phyloP scores from a whole-genome alignment of 2,113 vertebrate genomes.

The Rhizomys pruinosus region DNA sequence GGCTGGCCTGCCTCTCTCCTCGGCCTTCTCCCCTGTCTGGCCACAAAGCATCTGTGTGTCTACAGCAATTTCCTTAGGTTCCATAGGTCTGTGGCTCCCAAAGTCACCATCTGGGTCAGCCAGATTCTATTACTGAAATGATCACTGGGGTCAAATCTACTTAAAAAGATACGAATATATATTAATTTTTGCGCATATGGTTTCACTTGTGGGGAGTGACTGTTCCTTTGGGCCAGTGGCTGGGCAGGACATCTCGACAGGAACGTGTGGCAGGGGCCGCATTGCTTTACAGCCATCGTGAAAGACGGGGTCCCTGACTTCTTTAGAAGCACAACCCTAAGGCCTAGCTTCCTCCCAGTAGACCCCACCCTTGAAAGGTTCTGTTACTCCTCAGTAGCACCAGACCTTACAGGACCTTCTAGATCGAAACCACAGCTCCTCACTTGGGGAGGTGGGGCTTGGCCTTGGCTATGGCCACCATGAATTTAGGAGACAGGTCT shows the following conservation, averaged over 20 bases:
- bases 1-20: neutral
- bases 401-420: no score
- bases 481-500: neutral
- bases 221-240: no score
- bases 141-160: neutral
- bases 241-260: no score
- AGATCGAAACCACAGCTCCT: no score
- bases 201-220: no score
- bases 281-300: no score
- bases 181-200: no score
- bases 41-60: neutral
- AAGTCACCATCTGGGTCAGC: neutral
- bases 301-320: neutral
- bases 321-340: neutral
- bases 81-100: fast-evolving
- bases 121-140: neutral
- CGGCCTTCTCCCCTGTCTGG: neutral
- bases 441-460: neutral
- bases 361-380: neutral
- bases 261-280: fast-evolving
- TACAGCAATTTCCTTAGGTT: fast-evolving
- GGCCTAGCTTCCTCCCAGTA: neutral
- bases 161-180: neutral
- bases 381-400: no score
- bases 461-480: neutral